Evolutionary conservation across 2,888 invertebrate genomes (phyloP).

Genomic region (Automeris io): DNA sequence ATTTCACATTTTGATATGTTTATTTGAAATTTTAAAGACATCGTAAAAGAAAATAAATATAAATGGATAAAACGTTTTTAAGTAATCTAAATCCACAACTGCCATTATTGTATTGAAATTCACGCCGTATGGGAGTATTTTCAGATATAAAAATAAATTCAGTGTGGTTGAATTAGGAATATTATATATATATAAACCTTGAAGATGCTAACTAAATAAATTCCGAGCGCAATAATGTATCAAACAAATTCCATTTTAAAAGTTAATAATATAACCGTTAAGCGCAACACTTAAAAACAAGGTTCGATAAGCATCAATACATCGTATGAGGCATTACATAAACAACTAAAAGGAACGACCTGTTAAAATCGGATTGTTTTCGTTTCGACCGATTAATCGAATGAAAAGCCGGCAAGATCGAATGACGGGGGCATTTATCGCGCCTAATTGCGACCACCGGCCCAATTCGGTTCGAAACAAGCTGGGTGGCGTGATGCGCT

Average conservation of each 20-base stretch:
- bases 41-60: too few species aligned
- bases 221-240: constrained; percentile 13
- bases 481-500: constrained; percentile 58
- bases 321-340: constrained; percentile 50
- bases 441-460: constrained; percentile 68
- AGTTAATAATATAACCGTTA: constrained; percentile 22
- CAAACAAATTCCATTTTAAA: constrained; percentile 8
- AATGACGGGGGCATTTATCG: constrained; percentile 65
- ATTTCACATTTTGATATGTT: too few species aligned
- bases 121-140: too few species aligned
- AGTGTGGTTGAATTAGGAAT: too few species aligned
- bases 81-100: too few species aligned
- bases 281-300: constrained; percentile 23
- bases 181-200: too few species aligned
- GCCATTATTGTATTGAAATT: too few species aligned
- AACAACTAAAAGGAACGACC: constrained; percentile 57
- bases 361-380: constrained; percentile 59
- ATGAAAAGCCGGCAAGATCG: constrained; percentile 54
- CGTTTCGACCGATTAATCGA: constrained; percentile 61
- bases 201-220: constrained; percentile 10
- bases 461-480: constrained; percentile 47
- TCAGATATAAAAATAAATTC: too few species aligned
- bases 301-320: constrained; percentile 37
- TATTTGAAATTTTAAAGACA: too few species aligned
- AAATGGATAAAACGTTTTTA: too few species aligned